Conservation (phyloP, 2,113 vertebrate species). For the Ptychochromis oligacanthus region DNA sequence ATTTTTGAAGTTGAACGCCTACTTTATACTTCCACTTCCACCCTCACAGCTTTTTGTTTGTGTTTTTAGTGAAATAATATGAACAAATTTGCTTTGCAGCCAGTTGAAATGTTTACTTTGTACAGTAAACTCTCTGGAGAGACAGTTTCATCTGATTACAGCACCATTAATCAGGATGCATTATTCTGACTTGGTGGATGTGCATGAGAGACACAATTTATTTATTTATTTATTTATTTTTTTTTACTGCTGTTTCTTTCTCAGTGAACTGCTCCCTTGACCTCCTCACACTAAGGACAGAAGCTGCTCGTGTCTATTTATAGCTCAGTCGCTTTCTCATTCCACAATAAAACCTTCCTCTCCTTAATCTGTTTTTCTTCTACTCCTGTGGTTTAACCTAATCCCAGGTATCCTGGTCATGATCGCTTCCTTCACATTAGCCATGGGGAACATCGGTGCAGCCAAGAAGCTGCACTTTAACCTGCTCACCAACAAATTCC, state of each 20-base stretch:
- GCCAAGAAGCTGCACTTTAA: conserved; percentile 83
- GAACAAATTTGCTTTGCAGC: conserved; percentile 7
- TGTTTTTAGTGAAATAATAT: background rate
- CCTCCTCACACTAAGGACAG: conserved; percentile 20
- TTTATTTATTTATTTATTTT: no score
- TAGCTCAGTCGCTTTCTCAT: background rate
- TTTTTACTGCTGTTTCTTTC: background rate
- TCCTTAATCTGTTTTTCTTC: conserved; percentile 22
- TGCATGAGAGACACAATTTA: background rate
- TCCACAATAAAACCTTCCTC: conserved; percentile 8
- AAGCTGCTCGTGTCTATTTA: background rate
- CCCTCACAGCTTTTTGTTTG: background rate
- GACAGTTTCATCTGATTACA: background rate
- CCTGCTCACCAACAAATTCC: conserved; percentile 91
- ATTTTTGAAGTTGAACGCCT: background rate
- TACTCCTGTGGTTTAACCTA: conserved; percentile 44
- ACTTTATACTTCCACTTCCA: conserved; percentile 3
- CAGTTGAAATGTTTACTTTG: background rate
- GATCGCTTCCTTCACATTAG: conserved; percentile 86
- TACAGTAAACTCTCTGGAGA: background rate
- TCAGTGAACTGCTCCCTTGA: conserved; percentile 12
- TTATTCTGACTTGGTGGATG: background rate
- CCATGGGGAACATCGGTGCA: conserved; percentile 86
- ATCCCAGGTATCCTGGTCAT: conserved; percentile 87
- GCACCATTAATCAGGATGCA: no score